A percentile compares a stretch with the other conserved stretches of the same genome.
These are phyloP conservation scores for Pantherophis guttatus DNA, from an alignment of 2,113 vertebrate species.

Conservation along the genomic window DNA sequence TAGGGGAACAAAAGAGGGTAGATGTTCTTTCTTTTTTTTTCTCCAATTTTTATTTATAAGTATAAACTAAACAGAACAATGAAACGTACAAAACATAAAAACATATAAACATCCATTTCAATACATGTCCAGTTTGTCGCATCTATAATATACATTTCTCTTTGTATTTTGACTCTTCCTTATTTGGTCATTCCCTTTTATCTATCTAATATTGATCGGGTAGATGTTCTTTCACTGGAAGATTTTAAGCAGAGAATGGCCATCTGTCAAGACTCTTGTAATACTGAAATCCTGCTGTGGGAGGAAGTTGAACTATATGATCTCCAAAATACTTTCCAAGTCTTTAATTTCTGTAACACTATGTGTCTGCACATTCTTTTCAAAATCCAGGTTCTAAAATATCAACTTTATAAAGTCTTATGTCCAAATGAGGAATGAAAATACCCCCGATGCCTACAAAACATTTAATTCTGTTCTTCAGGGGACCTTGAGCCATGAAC, in stretches of 20 bases:
- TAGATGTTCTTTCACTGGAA: background rate
- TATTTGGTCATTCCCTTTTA: too few relatives aligned
- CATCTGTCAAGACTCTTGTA: background rate
- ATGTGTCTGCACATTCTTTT: background rate
- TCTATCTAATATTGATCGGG: background rate
- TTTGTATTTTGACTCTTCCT: too few relatives aligned
- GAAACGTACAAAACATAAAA: too few relatives aligned
- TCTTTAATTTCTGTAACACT: background rate
- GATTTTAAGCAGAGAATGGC: background rate
- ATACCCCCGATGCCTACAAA: background rate
- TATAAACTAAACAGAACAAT: too few relatives aligned
- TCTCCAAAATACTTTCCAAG: background rate
- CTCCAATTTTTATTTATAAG: too few relatives aligned
- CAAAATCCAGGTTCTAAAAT: conserved; percentile 4
- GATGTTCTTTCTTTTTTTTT: background rate
- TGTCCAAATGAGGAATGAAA: background rate
- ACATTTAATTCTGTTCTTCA: conserved; percentile 7
- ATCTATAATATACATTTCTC: too few relatives aligned
- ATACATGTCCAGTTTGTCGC: too few relatives aligned
- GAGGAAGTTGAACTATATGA: background rate
- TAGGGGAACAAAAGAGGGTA: background rate
- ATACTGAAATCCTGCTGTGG: background rate
- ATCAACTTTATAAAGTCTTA: background rate
- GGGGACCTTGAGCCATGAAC: conserved; percentile 15
- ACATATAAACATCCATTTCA: too few relatives aligned